Conservation (phyloP, 2,113 vertebrate genomes). For the Myiagra hebetior region DNA sequence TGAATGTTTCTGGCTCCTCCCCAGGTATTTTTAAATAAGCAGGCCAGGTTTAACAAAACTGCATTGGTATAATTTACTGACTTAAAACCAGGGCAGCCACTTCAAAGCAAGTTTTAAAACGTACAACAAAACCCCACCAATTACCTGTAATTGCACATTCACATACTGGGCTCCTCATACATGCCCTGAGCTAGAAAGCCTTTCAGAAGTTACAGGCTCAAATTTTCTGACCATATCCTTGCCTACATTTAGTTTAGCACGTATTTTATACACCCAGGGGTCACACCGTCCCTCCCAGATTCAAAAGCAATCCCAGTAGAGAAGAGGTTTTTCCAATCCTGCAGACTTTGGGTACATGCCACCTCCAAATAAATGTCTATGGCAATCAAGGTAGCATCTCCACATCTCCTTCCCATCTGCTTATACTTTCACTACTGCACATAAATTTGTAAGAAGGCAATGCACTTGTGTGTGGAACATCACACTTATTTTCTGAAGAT, state of each 20-base stretch:
- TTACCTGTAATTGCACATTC: neutral
- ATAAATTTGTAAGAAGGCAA: neutral
- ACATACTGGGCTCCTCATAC: fast-evolving
- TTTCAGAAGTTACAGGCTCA: neutral
- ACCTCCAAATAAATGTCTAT: neutral
- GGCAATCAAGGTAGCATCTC: neutral
- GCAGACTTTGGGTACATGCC: neutral
- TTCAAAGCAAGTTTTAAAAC: neutral
- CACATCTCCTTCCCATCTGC: neutral
- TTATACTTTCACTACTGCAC: neutral
- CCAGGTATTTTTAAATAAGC: neutral
- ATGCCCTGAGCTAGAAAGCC: neutral
- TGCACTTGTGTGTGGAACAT: neutral
- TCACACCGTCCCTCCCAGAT: neutral
- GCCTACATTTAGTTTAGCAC: neutral
- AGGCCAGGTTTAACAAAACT: neutral
- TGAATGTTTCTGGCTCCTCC: neutral
- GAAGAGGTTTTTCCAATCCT: neutral
- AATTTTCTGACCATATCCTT: neutral
- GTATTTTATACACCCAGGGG: neutral
- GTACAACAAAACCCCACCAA: neutral
- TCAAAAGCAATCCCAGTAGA: neutral
- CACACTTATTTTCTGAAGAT: neutral
- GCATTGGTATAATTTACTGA: neutral
- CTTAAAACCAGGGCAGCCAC: neutral